Conservation (phyloP, 1,140 invertebrate genomes). For the Eurosta solidaginis region DNA sequence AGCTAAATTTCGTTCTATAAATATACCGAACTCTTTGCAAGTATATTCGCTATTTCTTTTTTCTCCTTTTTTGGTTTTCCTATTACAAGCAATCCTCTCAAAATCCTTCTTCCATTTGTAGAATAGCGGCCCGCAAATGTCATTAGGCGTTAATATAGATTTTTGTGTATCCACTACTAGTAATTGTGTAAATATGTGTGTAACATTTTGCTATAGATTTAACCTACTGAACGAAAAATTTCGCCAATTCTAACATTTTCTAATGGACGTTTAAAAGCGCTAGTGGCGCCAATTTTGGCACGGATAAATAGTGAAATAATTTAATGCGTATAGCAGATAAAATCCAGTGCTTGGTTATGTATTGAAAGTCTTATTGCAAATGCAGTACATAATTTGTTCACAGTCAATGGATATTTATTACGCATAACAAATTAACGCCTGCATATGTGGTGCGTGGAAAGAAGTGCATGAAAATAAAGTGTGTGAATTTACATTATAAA, state of each 20-base stretch:
- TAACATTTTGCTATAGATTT: not conserved
- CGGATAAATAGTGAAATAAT: not conserved
- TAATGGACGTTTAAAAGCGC: conserved; percentile 8
- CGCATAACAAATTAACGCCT: not conserved
- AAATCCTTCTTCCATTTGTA: not conserved
- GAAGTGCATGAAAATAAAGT: too few species aligned
- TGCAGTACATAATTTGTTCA: not conserved
- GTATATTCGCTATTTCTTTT: too few species aligned
- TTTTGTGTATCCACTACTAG: not conserved
- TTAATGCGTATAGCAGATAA: not conserved
- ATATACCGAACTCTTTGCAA: too few species aligned
- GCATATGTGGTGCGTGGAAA: too few species aligned
- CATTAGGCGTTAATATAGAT: not conserved
- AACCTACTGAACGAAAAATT: conserved; percentile 21
- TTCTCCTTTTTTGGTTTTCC: too few species aligned
- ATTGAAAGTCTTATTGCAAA: too few species aligned
- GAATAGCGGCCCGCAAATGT: not conserved
- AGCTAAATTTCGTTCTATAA: too few species aligned
- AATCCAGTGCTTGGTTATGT: too few species aligned
- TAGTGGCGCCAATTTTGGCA: conserved; percentile 9
- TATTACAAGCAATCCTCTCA: too few species aligned
- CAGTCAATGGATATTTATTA: not conserved
- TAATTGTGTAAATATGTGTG: not conserved
- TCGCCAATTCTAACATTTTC: conserved; percentile 6
- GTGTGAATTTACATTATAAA: too few species aligned